Conservation (phyloP, 2,797 vertebrate species). For the Aphelocoma californica region DNA sequence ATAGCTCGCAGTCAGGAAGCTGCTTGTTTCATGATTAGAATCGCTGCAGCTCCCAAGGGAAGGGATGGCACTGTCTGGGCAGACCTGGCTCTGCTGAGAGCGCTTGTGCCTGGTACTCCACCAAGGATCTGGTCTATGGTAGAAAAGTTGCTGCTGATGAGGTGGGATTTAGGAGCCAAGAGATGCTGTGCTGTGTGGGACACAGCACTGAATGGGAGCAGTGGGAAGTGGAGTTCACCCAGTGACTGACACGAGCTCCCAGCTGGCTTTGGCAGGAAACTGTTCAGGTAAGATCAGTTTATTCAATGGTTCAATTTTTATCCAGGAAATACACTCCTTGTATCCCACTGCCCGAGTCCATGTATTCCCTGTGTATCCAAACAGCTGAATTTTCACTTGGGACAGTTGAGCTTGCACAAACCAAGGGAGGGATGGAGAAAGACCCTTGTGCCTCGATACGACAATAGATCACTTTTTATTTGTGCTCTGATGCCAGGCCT, state of each 20-base stretch:
- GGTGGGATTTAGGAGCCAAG: background rate
- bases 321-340: background rate
- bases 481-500: background rate
- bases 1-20: background rate
- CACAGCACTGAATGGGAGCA: background rate
- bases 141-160: background rate
- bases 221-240: background rate
- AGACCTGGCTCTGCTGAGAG: background rate
- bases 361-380: background rate
- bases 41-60: background rate
- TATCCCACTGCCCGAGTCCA: background rate
- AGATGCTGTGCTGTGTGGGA: background rate
- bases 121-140: background rate
- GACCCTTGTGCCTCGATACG: background rate
- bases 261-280: background rate
- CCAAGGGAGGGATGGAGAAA: background rate
- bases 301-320: background rate
- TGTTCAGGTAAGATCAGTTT: background rate
- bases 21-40: background rate
- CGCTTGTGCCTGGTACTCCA: background rate
- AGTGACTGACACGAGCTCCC: background rate
- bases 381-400: background rate
- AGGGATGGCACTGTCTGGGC: background rate
- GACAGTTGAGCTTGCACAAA: background rate
- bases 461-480: background rate